Evolutionary conservation across 2,888 invertebrate genomes (phyloP), one percentile per base, ranked within the genome.

Genomic region (Lacanobia wlatinum): DNA sequence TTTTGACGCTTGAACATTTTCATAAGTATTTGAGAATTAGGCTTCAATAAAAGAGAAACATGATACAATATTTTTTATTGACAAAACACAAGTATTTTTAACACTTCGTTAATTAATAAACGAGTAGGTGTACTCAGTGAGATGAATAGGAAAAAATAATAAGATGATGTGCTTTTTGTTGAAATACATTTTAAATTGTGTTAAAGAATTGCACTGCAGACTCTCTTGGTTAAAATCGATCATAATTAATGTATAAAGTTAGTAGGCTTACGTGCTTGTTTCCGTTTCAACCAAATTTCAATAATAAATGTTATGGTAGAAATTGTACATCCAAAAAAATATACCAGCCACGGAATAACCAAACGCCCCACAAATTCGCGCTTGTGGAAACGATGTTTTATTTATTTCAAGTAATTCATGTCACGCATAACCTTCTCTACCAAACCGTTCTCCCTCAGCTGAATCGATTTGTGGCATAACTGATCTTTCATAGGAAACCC

Each of bases 391-490:
- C 71, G 65, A 64, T 84, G 72, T 69, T 82, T 80, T 23, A 88
- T 76, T 28, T 52, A 38, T 62, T 83, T 70, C 4, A 82, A 53
- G 40, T 81, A 78, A 53, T 73, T 74, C 62, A 89, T 74, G 46
- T 89, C 83, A 9, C 72, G 23, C 21, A 86, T 14, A 5, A 69
- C 72, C 58, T 88, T 88, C 0, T 85, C 78, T 1, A 90, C 83
- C 8, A 93, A 70, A 10, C 94, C 94, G 21, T 83, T 89, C 66
- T 94, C 93, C 53, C 89, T 84, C 12, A 94, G 62, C 4, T 85
- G 78, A 0, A 94, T 74, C 2, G 88, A 78, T 5, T 84, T 76
- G 2, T 50, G 9, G 23, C 90, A 81, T 8, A 94, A 64, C 14
- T 78, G 82, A 0, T 88, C 69, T 0, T 73, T 10, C 50, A 90